Evolutionary conservation across 2,797 vertebrate species (phyloP), one percentile per base, ranked within the genome.

Genomic region (Silurus lanzhouensis): DNA sequence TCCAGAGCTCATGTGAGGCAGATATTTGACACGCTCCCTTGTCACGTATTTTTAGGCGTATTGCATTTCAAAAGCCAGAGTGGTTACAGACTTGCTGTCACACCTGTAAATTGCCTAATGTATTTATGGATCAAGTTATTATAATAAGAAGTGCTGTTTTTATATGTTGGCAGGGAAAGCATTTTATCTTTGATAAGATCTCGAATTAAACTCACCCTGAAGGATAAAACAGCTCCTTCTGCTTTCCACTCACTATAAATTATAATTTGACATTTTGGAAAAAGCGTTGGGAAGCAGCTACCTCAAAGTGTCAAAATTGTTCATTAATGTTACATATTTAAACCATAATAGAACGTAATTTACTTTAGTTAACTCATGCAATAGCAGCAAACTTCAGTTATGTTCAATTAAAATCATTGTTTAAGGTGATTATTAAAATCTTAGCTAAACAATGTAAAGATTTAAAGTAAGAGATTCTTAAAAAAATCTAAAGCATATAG

Each of bases 41-140:
- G 82, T 81, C 82, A 86, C 60, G 81, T 72, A 72, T 67, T 87
- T 88, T 58, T 74, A 88, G 74, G 58, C 70, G 67, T 76, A 84
- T 85, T 77, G 44, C 52, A 74, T 61, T 85, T 64, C 80, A 64
- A 82, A 87, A 85, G 44, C 82, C 76, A 81, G 38, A 80, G 31
- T 83, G 20, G 2, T 87, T 85, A 83, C 46, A 71, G 31, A 19
- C 66, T 17, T 66, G 48, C 83, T 85, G 76, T 75, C 84, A 82
- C 75, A 82, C 72, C 82, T 79, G 55, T 71, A 17, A 67, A 75
- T 63, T 70, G 58, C 63, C 60, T 82, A 25, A 20, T 60, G 64
- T 64, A 31, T 85, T 87, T 88, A 87, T 66, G 85, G 83, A 71
- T 67, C 15, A 60, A 68, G 79, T 71, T 60, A 46, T 88, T 64